Base-by-base conservation (phyloP, 1,140 invertebrate species). In the Bombus pyrosoma region DNA sequence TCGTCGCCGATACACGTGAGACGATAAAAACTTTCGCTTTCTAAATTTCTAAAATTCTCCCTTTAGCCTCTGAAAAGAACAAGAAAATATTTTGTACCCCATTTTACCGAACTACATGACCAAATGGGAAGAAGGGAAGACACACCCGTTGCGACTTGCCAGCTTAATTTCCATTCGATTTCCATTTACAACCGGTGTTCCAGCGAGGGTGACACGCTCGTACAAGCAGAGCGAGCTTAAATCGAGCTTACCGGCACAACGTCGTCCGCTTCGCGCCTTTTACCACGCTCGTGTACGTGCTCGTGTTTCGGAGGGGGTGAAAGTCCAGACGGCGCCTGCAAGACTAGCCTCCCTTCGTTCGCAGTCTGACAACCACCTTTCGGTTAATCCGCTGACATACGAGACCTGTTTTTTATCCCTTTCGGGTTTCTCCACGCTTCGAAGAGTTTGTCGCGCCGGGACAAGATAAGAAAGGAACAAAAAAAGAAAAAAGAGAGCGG, bases 321-420 rank as follows among this genome's bases (percentile, higher is more conserved):
- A 89, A 89, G 84, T 86, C 83, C 78, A 88, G 83, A 89, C 87
- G 87, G 79, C 83, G 88, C 78, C 83, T 81, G 53, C 22, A 78
- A 53, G 74, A 66, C 83, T 72, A 59, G 57, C 64, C 77, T 32
- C 83, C 84, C 75, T 22, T 68, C 68, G 12, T 64, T 41, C n/a
- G 4, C 66, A 74, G 81, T 89, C 87, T 82, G 69, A 59, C 87
- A 81, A 89, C 87, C 78, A 88, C 77, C 86, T 89, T 83, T 78
- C 66, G 39, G 72, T 53, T 89, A 88, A 86, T 82, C 69, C 83
- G 53, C n/a, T 74, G 62, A 59, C 75, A 66, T 79, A 85, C 75
- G 43, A 34, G 53, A 39, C 47, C 39, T 41, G 39, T 25, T 68
- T 37, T 69, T 83, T 72, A 68, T 80, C 73, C 75, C 32, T 64